Evolutionary conservation across 92 coral and sea anemone species (phyloP), one percentile per base, ranked within the genome.

Genomic region (Plumapathes pennacea): DNA sequence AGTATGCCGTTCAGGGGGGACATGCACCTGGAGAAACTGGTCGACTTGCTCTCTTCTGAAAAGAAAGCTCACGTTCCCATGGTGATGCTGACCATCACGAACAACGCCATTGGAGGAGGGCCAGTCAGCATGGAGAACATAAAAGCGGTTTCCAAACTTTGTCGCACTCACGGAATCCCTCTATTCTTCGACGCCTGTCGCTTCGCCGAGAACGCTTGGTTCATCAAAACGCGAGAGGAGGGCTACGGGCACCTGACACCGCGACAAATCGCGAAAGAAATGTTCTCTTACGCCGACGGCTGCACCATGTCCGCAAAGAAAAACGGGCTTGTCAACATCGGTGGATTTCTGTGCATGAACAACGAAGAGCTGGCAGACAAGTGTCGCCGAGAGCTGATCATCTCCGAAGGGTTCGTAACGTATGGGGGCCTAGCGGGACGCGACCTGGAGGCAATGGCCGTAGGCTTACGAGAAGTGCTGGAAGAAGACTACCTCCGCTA

Each of bases 281-380:
- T 67, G 41, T 74, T 74, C 50, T 64, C 66, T 4, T 42, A 49
- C 65, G 50, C 64, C 22, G 77, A 74, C 25, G 81, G 81, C 24
- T 74, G 78, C 28, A 74, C 67, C 20, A 74, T 74, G 78, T 63
- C 76, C 18, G 78, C 77, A 21, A 74, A 74, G n/a, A 74, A 74
- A 7, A 41, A 74, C 24, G 81, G 81, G 17, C 81, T 74, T 21
- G 81, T 56, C 3, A 74, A 74, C 19, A 74, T 64, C 30, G 81
- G 81, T 2, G 81, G 81, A 6, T 67, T 64, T 40, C 48, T 74
- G 40, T 77, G 67, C 12, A 52, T 74, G 67, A 63, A 64, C 31
- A 58, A 64, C 29, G 57, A 22, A 10, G 67, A 33, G 0, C 64
- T 74, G 5, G 81, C 81, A 1, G 67, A 63, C 0, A 52, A 55